These are phyloP conservation scores for Drosophila prolongata DNA, from an alignment of 2,888 invertebrate species.

Conservation along the genomic window DNA sequence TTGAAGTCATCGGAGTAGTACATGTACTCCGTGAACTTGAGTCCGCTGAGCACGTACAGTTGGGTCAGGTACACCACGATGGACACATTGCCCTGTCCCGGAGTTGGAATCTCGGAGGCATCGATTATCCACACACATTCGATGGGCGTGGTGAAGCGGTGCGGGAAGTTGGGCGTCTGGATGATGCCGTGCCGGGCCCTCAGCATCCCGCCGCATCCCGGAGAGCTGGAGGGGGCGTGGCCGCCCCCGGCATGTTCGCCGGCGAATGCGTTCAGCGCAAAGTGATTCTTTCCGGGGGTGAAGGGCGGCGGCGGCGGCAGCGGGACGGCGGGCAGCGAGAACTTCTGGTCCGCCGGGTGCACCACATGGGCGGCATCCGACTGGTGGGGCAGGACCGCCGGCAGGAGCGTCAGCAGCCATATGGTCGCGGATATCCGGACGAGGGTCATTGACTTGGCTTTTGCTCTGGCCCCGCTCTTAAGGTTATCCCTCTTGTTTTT, in stretches of 20 bases:
- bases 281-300: slow-evolving; percentile 66
- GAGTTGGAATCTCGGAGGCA: slow-evolving; percentile 87
- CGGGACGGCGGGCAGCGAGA: slow-evolving; percentile 78
- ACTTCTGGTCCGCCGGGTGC: slow-evolving; percentile 63
- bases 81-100: slow-evolving; percentile 86
- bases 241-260: slow-evolving; percentile 13
- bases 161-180: slow-evolving; percentile 93
- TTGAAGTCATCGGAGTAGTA: slow-evolving; percentile 90
- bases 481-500: slow-evolving; percentile 6
- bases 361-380: slow-evolving; percentile 30
- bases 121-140: slow-evolving; percentile 95
- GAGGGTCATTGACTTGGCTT: slow-evolving; percentile 70
- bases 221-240: slow-evolving; percentile 17
- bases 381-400: slow-evolving; percentile 29
- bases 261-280: slow-evolving; percentile 71
- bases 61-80: slow-evolving; percentile 95
- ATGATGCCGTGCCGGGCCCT: slow-evolving; percentile 89
- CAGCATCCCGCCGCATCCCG: slow-evolving; percentile 88
- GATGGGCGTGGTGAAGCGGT: slow-evolving; percentile 92
- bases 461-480: slow-evolving; percentile 27
- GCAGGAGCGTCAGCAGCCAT: slow-evolving; percentile 58
- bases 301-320: slow-evolving; percentile 79
- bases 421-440: slow-evolving; percentile 59
- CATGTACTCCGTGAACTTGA: slow-evolving; percentile 91
- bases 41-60: slow-evolving; percentile 92